phyloP scores from a whole-genome alignment of 2,797 vertebrate species.

The Lutjanus argentimaculatus region DNA sequence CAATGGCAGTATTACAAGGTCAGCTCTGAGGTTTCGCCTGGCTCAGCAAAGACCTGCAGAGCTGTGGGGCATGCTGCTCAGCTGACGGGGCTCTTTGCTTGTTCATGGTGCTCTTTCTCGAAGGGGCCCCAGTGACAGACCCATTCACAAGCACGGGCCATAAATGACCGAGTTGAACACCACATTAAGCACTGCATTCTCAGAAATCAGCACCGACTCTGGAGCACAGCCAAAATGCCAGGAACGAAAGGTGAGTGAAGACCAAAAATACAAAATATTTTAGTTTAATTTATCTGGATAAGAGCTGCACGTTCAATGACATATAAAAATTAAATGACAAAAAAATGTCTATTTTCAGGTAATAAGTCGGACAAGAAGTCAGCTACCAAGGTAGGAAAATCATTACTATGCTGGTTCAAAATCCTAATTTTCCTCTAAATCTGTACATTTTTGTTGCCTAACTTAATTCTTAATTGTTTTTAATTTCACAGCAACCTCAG shows the following conservation, averaged over 20 bases:
- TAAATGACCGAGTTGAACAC: slow-evolving; percentile 83
- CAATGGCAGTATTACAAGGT: slow-evolving; percentile 82
- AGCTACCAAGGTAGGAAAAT: slow-evolving; percentile 84
- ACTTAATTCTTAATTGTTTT: slow-evolving; percentile 24
- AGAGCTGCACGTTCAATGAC: background rate
- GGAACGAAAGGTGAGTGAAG: slow-evolving; percentile 85
- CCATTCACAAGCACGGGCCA: slow-evolving; percentile 83
- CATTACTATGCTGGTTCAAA: background rate
- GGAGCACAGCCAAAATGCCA: slow-evolving; percentile 86
- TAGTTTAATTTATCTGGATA: slow-evolving; percentile 11
- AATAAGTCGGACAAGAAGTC: slow-evolving; percentile 91
- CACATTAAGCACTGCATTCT: slow-evolving; percentile 80
- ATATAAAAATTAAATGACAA: background rate
- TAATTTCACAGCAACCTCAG: slow-evolving; percentile 83
- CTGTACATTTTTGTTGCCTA: background rate
- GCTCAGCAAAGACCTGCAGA: slow-evolving; percentile 84
- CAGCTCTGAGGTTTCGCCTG: slow-evolving; percentile 83
- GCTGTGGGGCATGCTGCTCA: slow-evolving; percentile 64
- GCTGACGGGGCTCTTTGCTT: slow-evolving; percentile 90
- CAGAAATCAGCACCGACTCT: slow-evolving; percentile 74
- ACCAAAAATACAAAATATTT: slow-evolving; percentile 23
- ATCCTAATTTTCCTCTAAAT: background rate
- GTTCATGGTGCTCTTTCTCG: slow-evolving; percentile 83
- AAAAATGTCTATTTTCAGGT: slow-evolving; percentile 72
- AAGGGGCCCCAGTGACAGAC: slow-evolving; percentile 81